Evolutionary conservation across 2,797 vertebrate species (phyloP), one percentile per base, ranked within the genome.

Genomic region (Champsocephalus esox): DNA sequence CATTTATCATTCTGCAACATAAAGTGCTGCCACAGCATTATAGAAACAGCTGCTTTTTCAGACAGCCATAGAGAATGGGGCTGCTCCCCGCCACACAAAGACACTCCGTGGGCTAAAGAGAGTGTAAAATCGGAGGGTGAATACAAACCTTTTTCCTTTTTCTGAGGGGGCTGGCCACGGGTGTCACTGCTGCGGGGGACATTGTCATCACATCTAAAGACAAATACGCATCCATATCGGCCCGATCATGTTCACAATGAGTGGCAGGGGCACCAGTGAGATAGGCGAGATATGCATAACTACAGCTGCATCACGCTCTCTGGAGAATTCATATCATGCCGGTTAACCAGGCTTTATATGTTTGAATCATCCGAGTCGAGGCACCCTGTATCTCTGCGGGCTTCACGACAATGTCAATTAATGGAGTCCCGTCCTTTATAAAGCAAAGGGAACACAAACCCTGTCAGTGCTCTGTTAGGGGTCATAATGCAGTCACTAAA

Each of bases 31-130:
- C 91, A 92, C 89, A 83, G 92, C 92, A 71, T 92, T 94, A 93
- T 96, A 91, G 80, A 93, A 97, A 96, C 97, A 98, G 97, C 97
- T 98, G 97, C 96, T 96, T 96, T 87, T 86, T 78, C 84, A 89
- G 84, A 80, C 86, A 66, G 77, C 73, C 77, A 55, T 66, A 78
- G 88, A 94, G 93, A 94, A 94, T 89, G 81, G 81, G 90, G 80
- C 86, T 72, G 73, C 89, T 78, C 84, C 75, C 82, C 78, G n/a
- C 45, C 89, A 92, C 84, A 94, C 92, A 94, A 93, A 92, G 92
- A 86, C 87, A 69, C 88, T 84, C 80, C 81, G 79, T 87, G 86
- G 85, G 83, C 86, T 79, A 88, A 93, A 94, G 90, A 92, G 92
- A 89, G 94, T 94, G 94, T 94, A 93, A 95, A 95, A 95, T 95